Conservation (phyloP, 2,888 invertebrate genomes). For the Nesidiocoris tenuis region DNA sequence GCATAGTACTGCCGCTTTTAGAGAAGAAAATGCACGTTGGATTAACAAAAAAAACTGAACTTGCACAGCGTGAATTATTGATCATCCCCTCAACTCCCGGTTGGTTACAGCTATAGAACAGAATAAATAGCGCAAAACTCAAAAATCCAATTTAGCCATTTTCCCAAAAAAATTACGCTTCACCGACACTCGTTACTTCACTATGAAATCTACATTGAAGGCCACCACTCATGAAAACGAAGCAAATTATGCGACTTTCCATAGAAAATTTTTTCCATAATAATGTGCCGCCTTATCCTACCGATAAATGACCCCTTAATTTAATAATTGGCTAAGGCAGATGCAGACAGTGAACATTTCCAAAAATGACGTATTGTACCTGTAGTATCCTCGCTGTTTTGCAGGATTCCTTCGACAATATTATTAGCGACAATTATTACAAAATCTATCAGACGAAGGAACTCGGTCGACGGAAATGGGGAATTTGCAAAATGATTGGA, state of each 20-base stretch:
- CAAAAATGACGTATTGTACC: too few relatives aligned
- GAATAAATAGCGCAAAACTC: too few relatives aligned
- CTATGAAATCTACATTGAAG: conserved; percentile 19
- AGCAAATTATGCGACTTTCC: conserved; percentile 39
- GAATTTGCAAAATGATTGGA: neutral
- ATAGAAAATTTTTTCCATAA: conserved; percentile 3
- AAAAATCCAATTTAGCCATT: neutral
- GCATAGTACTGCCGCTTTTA: too few relatives aligned
- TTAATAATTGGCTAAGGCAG: conserved; percentile 43
- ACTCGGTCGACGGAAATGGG: too few relatives aligned
- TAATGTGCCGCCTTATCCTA: neutral
- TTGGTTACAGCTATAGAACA: too few relatives aligned
- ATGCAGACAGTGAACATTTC: conserved; percentile 43
- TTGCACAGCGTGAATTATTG: too few relatives aligned
- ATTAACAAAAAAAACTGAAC: too few relatives aligned
- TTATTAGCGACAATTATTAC: too few relatives aligned
- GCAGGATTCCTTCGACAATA: conserved; percentile 5
- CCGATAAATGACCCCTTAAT: conserved; percentile 31
- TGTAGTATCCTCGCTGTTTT: neutral
- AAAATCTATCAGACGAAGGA: too few relatives aligned
- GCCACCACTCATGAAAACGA: conserved; percentile 41
- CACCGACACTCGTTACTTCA: conserved; percentile 2
- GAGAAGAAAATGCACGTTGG: too few relatives aligned
- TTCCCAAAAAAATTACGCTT: too few relatives aligned
- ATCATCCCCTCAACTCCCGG: too few relatives aligned